These are phyloP conservation scores for Orycteropus afer DNA, from an alignment of 2,113 vertebrate genomes.

Conservation along the genomic window DNA sequence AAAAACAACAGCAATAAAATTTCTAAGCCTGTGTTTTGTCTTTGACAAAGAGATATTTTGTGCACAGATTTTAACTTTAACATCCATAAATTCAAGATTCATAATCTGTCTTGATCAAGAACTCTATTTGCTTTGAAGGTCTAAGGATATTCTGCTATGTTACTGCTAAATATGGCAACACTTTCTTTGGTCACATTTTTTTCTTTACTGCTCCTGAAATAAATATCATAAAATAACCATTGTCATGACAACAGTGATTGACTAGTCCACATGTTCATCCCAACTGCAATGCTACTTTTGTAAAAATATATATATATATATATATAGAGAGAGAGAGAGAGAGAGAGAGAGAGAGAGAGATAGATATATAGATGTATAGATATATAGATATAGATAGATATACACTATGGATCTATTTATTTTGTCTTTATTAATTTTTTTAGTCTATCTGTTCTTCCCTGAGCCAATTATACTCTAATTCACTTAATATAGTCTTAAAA, in stretches of 20 bases:
- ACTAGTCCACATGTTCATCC: background rate
- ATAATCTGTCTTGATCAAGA: background rate
- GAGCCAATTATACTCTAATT: background rate
- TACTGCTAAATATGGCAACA: background rate
- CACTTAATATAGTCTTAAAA: background rate
- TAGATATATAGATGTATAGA: too few species aligned
- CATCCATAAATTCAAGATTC: background rate
- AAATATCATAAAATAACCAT: background rate
- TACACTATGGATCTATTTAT: background rate
- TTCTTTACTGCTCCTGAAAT: background rate
- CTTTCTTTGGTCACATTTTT: background rate
- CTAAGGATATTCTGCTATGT: background rate
- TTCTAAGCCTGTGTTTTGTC: background rate
- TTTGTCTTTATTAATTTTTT: background rate
- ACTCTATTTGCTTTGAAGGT: constrained; percentile 8
- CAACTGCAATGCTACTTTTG: background rate
- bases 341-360: too few species aligned
- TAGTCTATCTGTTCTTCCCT: background rate
- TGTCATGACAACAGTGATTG: background rate
- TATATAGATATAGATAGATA: too few species aligned
- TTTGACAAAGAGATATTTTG: background rate
- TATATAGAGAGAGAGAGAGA: too few species aligned
- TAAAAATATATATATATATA: background rate
- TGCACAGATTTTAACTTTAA: background rate
- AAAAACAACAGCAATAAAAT: too few species aligned